A percentile compares a stretch with the other conserved stretches of the same genome.
Evolutionary conservation across 2,113 vertebrate genomes (phyloP).

Genomic region (Arizona elegans): DNA sequence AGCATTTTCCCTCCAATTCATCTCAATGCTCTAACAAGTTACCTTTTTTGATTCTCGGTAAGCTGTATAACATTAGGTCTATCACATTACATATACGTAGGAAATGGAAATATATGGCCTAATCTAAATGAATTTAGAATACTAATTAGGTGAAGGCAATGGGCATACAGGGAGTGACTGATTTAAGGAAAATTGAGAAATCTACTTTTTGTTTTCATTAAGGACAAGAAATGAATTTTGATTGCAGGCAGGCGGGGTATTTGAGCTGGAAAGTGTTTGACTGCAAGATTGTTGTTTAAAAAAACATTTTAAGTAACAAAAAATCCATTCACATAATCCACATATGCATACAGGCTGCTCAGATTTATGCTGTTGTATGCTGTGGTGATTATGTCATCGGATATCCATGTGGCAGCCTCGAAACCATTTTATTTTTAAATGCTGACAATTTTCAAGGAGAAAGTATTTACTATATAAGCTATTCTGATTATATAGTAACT

Average conservation of each 20-base stretch:
- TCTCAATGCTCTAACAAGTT: slow-evolving; percentile 84
- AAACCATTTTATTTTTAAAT: slow-evolving; percentile 8
- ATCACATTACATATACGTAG: slow-evolving; percentile 68
- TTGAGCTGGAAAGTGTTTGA: slow-evolving; percentile 54
- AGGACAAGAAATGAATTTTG: slow-evolving; percentile 74
- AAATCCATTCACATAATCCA: slow-evolving; percentile 46
- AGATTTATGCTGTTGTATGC: slow-evolving; percentile 27
- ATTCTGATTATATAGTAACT: slow-evolving; percentile 6
- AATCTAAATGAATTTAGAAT: slow-evolving; percentile 76
- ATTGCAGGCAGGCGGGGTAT: slow-evolving; percentile 67
- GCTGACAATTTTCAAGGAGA: slow-evolving; percentile 11
- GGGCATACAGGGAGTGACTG: slow-evolving; percentile 73
- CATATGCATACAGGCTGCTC: slow-evolving; percentile 44
- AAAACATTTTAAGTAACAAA: neutral
- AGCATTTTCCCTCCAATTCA: slow-evolving; percentile 69
- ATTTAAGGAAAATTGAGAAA: slow-evolving; percentile 72
- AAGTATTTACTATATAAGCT: neutral
- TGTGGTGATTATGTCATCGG: slow-evolving; percentile 1
- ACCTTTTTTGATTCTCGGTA: slow-evolving; percentile 60
- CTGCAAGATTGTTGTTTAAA: slow-evolving; percentile 31
- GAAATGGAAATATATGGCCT: slow-evolving; percentile 73
- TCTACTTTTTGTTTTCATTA: slow-evolving; percentile 79
- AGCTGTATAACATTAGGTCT: slow-evolving; percentile 60
- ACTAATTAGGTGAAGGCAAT: slow-evolving; percentile 74
- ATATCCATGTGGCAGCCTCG: slow-evolving; percentile 30